phyloP scores from a whole-genome alignment of 2,888 invertebrate genomes.

The Agriopis marginaria region DNA sequence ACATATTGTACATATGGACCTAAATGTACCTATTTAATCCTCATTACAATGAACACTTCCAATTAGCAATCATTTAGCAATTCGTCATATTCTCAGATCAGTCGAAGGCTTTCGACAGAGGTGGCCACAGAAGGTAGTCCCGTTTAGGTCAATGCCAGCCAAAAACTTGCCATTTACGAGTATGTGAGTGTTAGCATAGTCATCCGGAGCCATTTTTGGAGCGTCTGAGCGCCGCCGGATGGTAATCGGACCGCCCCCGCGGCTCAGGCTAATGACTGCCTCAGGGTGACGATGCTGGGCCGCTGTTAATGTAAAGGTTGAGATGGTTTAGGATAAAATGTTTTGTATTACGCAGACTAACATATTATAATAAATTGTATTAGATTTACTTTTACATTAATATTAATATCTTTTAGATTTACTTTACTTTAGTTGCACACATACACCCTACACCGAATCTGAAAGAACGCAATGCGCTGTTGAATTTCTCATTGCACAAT shows the following conservation, averaged over 20 bases:
- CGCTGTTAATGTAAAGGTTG: constrained; percentile 54
- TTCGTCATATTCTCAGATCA: constrained; percentile 45
- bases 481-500: too few relatives aligned
- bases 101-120: constrained; percentile 67
- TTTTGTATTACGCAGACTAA: not conserved
- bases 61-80: constrained; percentile 22
- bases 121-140: constrained; percentile 67
- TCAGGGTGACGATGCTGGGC: constrained; percentile 68
- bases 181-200: constrained; percentile 62
- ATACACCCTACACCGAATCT: too few relatives aligned
- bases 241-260: constrained; percentile 67
- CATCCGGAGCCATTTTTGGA: constrained; percentile 74
- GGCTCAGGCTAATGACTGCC: constrained; percentile 63
- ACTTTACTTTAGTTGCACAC: too few relatives aligned
- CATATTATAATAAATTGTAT: not conserved
- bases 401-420: not conserved
- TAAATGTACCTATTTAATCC: not conserved
- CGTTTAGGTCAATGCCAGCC: constrained; percentile 75
- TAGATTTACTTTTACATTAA: not conserved
- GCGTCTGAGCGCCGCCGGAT: constrained; percentile 65
- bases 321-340: constrained; percentile 18
- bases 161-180: constrained; percentile 52
- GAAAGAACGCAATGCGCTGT: too few relatives aligned
- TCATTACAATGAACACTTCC: constrained; percentile 2
- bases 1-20: not conserved